Conservation (phyloP, 2,797 vertebrate species). For the Gobio occitaniae region DNA sequence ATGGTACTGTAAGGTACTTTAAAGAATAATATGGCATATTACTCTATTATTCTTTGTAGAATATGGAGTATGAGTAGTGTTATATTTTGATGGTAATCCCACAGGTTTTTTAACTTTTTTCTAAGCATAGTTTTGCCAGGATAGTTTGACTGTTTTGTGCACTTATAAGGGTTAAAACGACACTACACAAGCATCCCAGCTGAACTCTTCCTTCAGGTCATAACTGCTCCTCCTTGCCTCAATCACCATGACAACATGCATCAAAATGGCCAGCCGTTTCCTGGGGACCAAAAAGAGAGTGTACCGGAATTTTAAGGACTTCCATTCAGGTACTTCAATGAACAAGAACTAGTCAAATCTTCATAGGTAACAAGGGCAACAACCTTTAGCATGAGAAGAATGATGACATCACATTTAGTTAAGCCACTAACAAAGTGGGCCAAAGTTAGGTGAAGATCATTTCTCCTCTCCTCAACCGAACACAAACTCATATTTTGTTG, state of each 20-base stretch:
- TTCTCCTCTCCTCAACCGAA: background rate
- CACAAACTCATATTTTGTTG: background rate
- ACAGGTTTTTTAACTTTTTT: background rate
- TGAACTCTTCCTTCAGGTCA: slow-evolving; percentile 39
- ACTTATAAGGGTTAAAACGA: background rate
- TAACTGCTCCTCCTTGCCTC: slow-evolving; percentile 32
- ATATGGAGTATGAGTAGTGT: background rate
- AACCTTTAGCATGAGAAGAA: background rate
- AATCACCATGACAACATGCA: slow-evolving; percentile 61
- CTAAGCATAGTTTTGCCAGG: background rate
- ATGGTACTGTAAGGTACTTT: background rate
- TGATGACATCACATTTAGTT: background rate
- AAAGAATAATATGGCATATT: background rate
- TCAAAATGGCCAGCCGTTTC: slow-evolving; percentile 54
- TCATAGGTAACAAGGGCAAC: background rate
- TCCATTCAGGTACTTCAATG: slow-evolving; percentile 1
- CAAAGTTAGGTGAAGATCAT: background rate
- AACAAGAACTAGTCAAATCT: background rate
- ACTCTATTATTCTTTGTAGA: background rate
- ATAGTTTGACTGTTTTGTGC: background rate
- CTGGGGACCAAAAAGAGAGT: slow-evolving; percentile 38
- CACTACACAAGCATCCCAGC: background rate
- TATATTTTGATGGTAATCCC: background rate
- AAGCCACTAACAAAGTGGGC: background rate
- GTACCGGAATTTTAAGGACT: slow-evolving; percentile 43